These are phyloP conservation scores for Bombus pascuorum DNA, from an alignment of 1,140 invertebrate species.

Conservation along the genomic window DNA sequence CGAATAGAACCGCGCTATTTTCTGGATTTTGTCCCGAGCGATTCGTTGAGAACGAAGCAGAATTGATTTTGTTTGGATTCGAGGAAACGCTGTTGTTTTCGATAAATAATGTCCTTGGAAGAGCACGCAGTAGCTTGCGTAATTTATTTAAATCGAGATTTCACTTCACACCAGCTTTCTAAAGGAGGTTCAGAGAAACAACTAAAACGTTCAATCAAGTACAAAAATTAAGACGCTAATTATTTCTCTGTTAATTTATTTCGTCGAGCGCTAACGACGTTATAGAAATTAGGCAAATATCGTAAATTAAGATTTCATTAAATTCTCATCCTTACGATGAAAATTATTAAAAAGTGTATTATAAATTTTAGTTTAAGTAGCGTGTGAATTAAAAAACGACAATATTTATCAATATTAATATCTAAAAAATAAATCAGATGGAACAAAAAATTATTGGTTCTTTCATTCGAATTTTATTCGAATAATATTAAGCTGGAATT, in stretches of 20 bases:
- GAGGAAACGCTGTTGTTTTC: conserved; percentile 15
- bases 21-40: neutral
- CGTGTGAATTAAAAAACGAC: neutral
- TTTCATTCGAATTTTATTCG: too few relatives aligned
- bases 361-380: neutral
- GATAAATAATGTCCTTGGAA: neutral
- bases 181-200: neutral
- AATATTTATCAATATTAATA: too few relatives aligned
- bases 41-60: neutral
- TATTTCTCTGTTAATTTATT: conserved; percentile 28
- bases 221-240: neutral
- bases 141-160: conserved; percentile 31
- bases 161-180: neutral
- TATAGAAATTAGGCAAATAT: too few relatives aligned
- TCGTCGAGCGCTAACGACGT: neutral
- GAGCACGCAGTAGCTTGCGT: neutral
- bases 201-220: neutral
- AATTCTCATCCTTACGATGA: neutral
- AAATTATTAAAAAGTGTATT: neutral
- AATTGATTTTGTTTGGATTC: conserved; percentile 8
- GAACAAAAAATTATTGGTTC: too few relatives aligned
- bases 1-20: neutral
- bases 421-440: too few relatives aligned
- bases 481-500: neutral
- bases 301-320: neutral